These are phyloP conservation scores for Porphyrio hochstetteri DNA, from an alignment of 2,113 vertebrate genomes.

Conservation along the genomic window DNA sequence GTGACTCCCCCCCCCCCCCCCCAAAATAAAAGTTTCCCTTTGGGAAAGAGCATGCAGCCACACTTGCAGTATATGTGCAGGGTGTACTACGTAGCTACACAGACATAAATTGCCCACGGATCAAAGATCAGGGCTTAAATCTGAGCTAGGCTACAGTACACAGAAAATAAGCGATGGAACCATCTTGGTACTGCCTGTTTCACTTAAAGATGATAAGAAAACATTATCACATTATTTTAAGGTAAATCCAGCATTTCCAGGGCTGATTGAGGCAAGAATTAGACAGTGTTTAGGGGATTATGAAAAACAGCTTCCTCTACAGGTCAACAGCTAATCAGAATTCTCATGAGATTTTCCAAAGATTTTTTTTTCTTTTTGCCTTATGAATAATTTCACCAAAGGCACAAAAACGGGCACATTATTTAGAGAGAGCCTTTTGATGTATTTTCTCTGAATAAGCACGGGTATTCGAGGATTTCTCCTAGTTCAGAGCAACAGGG, in stretches of 20 bases:
- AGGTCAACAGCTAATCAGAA: constrained; percentile 99
- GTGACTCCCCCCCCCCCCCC: neutral
- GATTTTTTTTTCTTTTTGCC: constrained; percentile 85
- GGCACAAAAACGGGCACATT: constrained; percentile 93
- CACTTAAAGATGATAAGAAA: constrained; percentile 81
- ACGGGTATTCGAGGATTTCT: constrained; percentile 97
- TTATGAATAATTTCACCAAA: constrained; percentile 99
- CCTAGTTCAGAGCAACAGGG: constrained; percentile 92
- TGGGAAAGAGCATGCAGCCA: neutral
- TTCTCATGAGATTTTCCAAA: constrained; percentile 92
- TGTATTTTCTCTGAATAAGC: constrained; percentile 94
- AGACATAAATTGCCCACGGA: constrained; percentile 67
- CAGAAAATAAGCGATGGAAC: constrained; percentile 73
- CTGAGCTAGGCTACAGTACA: constrained; percentile 65
- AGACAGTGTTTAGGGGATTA: constrained; percentile 92
- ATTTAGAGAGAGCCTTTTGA: constrained; percentile 98
- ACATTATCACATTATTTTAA: constrained; percentile 87
- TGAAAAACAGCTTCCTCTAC: constrained; percentile 91
- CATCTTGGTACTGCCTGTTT: constrained; percentile 77
- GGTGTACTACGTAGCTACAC: constrained; percentile 6
- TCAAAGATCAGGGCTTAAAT: constrained; percentile 78
- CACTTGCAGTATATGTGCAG: neutral
- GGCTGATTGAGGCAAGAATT: constrained; percentile 84
- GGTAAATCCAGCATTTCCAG: constrained; percentile 83
- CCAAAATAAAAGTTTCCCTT: neutral